Conservation (phyloP, 2,113 vertebrate species). For the Chamaea fasciata region DNA sequence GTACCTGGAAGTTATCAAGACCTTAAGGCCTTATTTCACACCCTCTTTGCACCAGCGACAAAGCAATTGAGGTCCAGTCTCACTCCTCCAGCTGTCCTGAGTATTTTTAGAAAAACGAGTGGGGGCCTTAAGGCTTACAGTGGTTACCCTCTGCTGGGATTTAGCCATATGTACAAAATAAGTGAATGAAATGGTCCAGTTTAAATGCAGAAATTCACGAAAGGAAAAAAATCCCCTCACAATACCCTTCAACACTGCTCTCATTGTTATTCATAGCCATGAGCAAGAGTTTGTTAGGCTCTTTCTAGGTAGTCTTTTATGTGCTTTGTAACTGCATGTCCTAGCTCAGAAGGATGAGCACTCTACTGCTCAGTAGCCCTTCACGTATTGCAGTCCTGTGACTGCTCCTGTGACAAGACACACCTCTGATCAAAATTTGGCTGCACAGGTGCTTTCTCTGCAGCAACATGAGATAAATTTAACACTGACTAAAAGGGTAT, state of each 20-base stretch:
- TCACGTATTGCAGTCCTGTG: not conserved
- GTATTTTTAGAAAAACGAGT: not conserved
- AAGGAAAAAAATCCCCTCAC: not conserved
- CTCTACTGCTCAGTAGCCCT: not conserved
- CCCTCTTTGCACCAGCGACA: not conserved
- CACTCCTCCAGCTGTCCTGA: not conserved
- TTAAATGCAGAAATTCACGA: not conserved
- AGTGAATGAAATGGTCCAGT: not conserved
- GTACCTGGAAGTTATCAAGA: not conserved
- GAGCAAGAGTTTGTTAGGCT: not conserved
- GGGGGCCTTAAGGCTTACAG: not conserved
- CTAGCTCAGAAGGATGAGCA: not conserved
- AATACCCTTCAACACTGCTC: not conserved
- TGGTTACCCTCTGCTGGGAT: not conserved
- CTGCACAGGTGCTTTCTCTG: not conserved
- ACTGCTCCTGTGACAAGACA: not conserved
- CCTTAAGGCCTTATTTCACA: not conserved
- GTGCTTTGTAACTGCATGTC: not conserved
- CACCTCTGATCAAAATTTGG: not conserved
- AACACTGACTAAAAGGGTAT: not conserved
- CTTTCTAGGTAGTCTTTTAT: not conserved
- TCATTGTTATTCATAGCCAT: not conserved
- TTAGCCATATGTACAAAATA: not conserved
- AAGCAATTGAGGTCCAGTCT: not conserved
- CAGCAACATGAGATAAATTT: not conserved